phyloP scores from a whole-genome alignment of 2,113 vertebrate genomes.

The Lasiurus cinereus region DNA sequence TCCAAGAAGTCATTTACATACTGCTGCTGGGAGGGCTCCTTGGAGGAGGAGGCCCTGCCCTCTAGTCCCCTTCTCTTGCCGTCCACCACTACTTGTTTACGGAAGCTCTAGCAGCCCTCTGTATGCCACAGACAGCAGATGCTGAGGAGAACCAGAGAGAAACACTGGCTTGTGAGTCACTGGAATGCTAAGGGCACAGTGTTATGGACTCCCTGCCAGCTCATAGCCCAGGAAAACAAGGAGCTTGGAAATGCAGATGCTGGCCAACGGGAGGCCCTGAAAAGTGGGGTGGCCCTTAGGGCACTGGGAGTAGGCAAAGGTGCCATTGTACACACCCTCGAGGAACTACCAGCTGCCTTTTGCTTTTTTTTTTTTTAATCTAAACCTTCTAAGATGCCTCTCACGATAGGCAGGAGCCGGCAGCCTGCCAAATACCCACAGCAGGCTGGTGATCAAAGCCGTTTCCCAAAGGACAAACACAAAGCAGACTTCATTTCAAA shows the following conservation, averaged over 20 bases:
- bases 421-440: constrained; percentile 20
- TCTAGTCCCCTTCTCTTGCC: not conserved
- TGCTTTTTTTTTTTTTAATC: constrained; percentile 1
- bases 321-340: not conserved
- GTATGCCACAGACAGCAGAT: not conserved
- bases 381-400: constrained; percentile 7
- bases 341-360: constrained; percentile 37
- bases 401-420: constrained; percentile 8
- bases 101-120: not conserved
- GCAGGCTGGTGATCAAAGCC: constrained; percentile 42
- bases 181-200: not conserved
- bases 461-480: not conserved
- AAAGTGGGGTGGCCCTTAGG: not conserved
- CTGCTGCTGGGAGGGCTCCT: not conserved
- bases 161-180: not conserved
- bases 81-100: not conserved
- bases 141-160: not conserved
- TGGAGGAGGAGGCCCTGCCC: not conserved
- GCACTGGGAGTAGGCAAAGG: not conserved
- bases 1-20: constrained; percentile 49
- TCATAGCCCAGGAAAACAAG: not conserved
- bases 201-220: not conserved
- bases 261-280: not conserved
- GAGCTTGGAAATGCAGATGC: not conserved
- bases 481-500: constrained; percentile 41